These are phyloP conservation scores for Apodemus agrarius DNA, from an alignment of 2,797 vertebrate species.

Conservation along the genomic window DNA sequence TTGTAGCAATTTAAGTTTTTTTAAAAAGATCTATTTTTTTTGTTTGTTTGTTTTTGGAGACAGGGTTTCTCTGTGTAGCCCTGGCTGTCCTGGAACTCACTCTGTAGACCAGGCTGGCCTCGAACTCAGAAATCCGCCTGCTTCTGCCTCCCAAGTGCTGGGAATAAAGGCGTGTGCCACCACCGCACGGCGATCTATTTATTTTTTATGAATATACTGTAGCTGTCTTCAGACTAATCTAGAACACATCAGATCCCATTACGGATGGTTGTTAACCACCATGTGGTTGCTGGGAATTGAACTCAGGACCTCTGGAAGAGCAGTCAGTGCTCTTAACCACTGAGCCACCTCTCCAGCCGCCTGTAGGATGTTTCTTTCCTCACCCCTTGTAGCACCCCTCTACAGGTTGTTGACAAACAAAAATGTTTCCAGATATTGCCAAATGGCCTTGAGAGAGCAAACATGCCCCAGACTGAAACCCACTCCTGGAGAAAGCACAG, in stretches of 20 bases:
- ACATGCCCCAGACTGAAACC: not conserved
- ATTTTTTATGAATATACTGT: not conserved
- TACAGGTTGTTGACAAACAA: slow-evolving; percentile 20
- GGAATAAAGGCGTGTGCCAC: no score
- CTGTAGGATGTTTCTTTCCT: not conserved
- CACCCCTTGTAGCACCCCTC: not conserved
- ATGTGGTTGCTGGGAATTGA: not conserved
- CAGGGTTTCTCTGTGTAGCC: no score
- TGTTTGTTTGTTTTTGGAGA: no score
- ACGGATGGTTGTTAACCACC: not conserved
- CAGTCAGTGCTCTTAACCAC: not conserved
- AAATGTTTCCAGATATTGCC: not conserved
- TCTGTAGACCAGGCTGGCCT: no score
- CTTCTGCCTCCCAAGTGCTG: no score
- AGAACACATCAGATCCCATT: not conserved
- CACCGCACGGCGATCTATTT: no score
- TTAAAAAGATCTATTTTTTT: not conserved
- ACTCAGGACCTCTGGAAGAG: not conserved
- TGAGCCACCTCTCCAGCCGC: not conserved
- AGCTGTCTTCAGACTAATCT: not conserved
- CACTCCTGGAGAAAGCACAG: slow-evolving; percentile 28
- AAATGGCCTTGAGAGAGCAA: not conserved
- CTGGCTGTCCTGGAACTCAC: no score
- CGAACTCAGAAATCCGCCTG: no score
- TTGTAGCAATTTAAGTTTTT: not conserved